phyloP scores from a whole-genome alignment of 92 coral and sea anemone genomes.

The Epizoanthus scotinus region DNA sequence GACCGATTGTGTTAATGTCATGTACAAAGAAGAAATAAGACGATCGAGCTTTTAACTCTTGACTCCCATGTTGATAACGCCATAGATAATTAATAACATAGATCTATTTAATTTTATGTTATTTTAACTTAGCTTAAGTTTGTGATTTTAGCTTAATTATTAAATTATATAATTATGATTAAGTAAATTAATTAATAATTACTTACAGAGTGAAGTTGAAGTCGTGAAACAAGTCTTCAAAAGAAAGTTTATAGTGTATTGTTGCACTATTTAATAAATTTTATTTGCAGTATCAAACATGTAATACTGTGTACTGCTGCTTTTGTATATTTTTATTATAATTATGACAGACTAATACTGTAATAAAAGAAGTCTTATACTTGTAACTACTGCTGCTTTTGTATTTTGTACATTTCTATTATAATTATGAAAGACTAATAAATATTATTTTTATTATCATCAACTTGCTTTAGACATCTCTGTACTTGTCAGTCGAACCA shows the following conservation, averaged over 20 bases:
- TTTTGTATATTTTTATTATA: too few relatives aligned
- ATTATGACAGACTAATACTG: too few relatives aligned
- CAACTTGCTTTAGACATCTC: too few relatives aligned
- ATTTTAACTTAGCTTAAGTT: background rate
- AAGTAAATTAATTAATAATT: background rate
- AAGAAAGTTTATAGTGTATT: too few relatives aligned
- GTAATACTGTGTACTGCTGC: too few relatives aligned
- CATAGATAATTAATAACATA: background rate
- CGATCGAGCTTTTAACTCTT: background rate
- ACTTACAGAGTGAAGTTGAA: background rate
- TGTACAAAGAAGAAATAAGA: background rate
- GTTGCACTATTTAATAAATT: background rate
- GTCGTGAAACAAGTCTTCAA: background rate
- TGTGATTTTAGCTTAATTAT: background rate
- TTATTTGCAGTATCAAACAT: too few relatives aligned
- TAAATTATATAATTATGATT: background rate
- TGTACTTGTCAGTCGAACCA: too few relatives aligned
- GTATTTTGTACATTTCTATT: too few relatives aligned
- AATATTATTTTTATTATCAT: too few relatives aligned
- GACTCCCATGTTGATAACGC: background rate
- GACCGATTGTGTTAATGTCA: background rate
- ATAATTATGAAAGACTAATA: too few relatives aligned
- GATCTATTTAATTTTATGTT: background rate
- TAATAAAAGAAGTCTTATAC: too few relatives aligned
- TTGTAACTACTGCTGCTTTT: too few relatives aligned